These are phyloP conservation scores for Yponomeuta plumbellus DNA, from an alignment of 2,888 invertebrate genomes.

Conservation along the genomic window DNA sequence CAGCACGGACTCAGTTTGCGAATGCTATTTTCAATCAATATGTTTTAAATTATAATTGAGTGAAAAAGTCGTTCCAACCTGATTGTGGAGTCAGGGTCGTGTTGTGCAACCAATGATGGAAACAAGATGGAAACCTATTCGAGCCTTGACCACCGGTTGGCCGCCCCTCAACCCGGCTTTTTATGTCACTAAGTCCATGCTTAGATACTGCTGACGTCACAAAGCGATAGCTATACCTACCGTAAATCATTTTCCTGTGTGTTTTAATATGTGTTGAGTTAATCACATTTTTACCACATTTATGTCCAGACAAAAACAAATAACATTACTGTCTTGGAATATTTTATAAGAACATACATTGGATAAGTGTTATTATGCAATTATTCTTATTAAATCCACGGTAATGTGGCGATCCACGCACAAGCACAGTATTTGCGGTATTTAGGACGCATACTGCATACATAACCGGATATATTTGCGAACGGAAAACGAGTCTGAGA, in stretches of 20 bases:
- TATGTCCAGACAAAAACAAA: not conserved
- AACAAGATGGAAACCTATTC: conserved; percentile 47
- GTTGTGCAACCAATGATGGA: conserved; percentile 51
- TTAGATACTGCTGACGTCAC: conserved; percentile 16
- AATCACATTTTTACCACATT: too few species aligned
- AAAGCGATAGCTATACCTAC: not conserved
- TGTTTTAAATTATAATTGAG: conserved; percentile 18
- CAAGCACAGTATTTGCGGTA: conserved; percentile 1
- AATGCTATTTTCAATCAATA: not conserved
- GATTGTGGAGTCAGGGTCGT: conserved; percentile 69
- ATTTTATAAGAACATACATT: conserved; percentile 1
- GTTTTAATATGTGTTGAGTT: not conserved
- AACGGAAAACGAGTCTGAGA: conserved; percentile 48
- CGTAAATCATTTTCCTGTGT: not conserved
- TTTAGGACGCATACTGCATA: not conserved
- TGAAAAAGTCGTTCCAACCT: conserved; percentile 70
- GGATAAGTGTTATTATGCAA: conserved; percentile 1
- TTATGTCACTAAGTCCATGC: conserved; percentile 24
- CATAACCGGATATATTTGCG: conserved; percentile 14
- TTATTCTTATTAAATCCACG: conserved; percentile 19
- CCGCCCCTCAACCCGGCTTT: conserved; percentile 58
- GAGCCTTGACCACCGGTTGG: conserved; percentile 55
- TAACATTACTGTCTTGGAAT: not conserved
- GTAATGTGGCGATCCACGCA: not conserved
- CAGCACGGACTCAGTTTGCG: not conserved